These are phyloP conservation scores for Microcebus tavaratra DNA, from an alignment of 2,113 vertebrate species.

Conservation along the genomic window DNA sequence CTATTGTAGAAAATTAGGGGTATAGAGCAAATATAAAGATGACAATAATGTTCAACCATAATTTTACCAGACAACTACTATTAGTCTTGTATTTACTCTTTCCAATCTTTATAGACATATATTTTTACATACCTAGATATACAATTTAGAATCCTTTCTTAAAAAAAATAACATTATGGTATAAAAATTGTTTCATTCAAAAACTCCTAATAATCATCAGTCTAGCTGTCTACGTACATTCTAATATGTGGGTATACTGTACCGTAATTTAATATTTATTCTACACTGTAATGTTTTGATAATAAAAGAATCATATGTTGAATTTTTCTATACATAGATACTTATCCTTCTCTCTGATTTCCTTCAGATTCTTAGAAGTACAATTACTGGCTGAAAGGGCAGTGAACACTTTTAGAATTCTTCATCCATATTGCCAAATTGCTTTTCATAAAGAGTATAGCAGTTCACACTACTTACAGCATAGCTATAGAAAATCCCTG, in stretches of 20 bases:
- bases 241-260: background rate
- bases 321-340: background rate
- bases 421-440: constrained; percentile 31
- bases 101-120: background rate
- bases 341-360: constrained; percentile 25
- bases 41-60: background rate
- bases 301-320: constrained; percentile 4
- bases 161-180: background rate
- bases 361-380: constrained; percentile 19
- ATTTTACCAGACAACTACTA: background rate
- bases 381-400: background rate
- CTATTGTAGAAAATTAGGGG: background rate
- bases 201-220: background rate
- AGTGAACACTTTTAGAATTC: constrained; percentile 32
- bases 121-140: background rate
- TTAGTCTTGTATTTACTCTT: constrained; percentile 1
- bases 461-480: background rate
- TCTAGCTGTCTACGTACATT: background rate
- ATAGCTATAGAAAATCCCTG: background rate
- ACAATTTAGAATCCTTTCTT: background rate
- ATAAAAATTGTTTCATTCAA: constrained; percentile 44
- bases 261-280: background rate
- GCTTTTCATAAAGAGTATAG: constrained; percentile 17
- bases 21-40: background rate
- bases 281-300: constrained; percentile 10